phyloP scores from a whole-genome alignment of 2,888 invertebrate species.

The Hedychridium roseum region DNA sequence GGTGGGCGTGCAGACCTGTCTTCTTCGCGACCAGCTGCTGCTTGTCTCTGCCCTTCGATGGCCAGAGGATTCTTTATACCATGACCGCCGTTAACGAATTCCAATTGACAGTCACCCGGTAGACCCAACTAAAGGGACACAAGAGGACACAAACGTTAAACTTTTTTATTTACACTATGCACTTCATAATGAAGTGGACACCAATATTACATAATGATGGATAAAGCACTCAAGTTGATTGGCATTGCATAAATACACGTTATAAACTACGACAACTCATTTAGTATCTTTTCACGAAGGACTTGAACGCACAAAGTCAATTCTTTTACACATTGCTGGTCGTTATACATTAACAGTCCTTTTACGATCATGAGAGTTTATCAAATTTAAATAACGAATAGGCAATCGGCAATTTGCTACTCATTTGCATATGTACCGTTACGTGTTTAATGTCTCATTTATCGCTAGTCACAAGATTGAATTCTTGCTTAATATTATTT shows the following conservation, averaged over 20 bases:
- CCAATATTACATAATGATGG: conserved; percentile 49
- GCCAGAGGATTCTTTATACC: conserved; percentile 96
- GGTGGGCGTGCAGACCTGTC: conserved; percentile 64
- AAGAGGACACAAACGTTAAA: conserved; percentile 11
- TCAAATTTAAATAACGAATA: too few species aligned
- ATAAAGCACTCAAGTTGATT: conserved; percentile 61
- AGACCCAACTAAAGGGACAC: conserved; percentile 76
- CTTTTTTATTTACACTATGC: too few species aligned
- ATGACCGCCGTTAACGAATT: conserved; percentile 97
- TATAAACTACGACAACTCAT: neutral
- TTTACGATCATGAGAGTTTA: too few species aligned
- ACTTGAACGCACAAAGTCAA: too few species aligned
- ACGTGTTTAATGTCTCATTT: too few species aligned
- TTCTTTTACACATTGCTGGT: too few species aligned
- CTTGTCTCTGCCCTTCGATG: conserved; percentile 63
- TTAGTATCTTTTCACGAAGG: neutral
- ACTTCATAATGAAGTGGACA: neutral
- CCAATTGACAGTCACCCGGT: conserved; percentile 86
- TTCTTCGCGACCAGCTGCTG: conserved; percentile 68
- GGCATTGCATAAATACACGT: conserved; percentile 56
- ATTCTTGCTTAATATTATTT: too few species aligned
- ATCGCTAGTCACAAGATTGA: too few species aligned
- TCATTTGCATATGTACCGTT: too few species aligned
- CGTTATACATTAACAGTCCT: too few species aligned
- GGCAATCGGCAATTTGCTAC: too few species aligned